Evolutionary conservation across 2,113 vertebrate species (phyloP).

Genomic region (Forbesichthys agassizii): DNA sequence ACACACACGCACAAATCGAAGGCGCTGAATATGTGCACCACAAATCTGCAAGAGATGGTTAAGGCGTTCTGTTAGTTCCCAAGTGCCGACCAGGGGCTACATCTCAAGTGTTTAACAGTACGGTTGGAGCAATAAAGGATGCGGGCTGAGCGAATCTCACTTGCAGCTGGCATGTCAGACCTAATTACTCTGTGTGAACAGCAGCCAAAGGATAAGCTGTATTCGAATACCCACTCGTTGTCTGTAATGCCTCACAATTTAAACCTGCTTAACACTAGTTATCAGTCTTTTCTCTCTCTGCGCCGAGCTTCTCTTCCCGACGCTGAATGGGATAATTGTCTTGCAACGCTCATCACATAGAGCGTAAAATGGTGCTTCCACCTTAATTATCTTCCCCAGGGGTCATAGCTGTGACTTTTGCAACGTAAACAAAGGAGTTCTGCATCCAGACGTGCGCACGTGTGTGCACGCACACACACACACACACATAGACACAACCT

Average conservation of each 20-base stretch:
- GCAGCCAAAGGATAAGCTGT: conserved; percentile 53
- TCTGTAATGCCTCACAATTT: conserved; percentile 48
- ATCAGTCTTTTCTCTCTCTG: conserved; percentile 32
- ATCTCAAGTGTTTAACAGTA: conserved; percentile 61
- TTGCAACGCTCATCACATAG: conserved; percentile 60
- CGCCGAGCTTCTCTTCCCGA: conserved; percentile 23
- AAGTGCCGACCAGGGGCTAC: conserved; percentile 42
- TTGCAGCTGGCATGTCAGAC: conserved; percentile 49
- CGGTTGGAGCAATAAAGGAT: conserved; percentile 42
- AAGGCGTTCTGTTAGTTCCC: conserved; percentile 58
- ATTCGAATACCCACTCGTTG: conserved; percentile 52
- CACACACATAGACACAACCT: conserved; percentile 8
- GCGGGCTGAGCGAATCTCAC: conserved; percentile 59
- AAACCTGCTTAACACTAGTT: conserved; percentile 33
- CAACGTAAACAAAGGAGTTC: conserved; percentile 56
- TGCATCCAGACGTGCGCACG: conserved; percentile 6
- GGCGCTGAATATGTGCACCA: conserved; percentile 58
- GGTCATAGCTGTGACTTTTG: conserved; percentile 62
- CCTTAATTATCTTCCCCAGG: conserved; percentile 65
- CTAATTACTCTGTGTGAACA: conserved; percentile 67
- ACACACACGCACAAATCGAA: conserved; percentile 66
- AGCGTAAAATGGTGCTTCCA: conserved; percentile 61
- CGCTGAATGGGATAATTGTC: conserved; percentile 51
- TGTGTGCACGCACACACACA: background rate
- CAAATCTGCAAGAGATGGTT: conserved; percentile 53